Base-by-base conservation (phyloP, 1,140 invertebrate species). In the Brachystomella parvula region DNA sequence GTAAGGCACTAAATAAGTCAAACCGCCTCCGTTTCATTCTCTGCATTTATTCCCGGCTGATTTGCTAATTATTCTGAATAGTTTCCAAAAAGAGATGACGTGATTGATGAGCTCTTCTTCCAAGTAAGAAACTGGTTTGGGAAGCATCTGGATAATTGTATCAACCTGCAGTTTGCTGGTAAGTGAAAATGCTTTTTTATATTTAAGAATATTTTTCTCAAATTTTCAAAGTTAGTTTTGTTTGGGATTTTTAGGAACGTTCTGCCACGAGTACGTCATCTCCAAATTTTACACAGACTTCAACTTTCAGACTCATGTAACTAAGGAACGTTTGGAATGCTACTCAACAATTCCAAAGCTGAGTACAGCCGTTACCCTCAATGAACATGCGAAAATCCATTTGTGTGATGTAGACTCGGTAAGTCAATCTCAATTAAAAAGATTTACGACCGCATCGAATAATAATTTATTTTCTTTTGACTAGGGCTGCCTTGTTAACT, bases 121-220 rank as follows among this genome's bases (percentile, higher is more conserved):
- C 67, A 82, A 30, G 79, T 83, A 9, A 74, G 76, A 64, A 71
- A 82, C 17, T 88, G 85, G 85, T 73, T 87, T 32, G 64, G 75
- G 0, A 57, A 68, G 33, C 75, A 78, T 70, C 63, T 74, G 21
- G 72, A 79, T 17, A 78, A 85, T 73, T 70, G 79, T 33, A 75
- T 87, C 24, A 29, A 67, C 6, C 32, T 73, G 9, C 47, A 47
- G 29, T 67, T 66, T 39, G 63, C 70, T 19, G 65, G 70, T 69
- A 63, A 63, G 19, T 32, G 19, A 32, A 47, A 59, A n/a, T 61
- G 49, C n/a, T 2, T n/a, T 53, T 6, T 35, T 15, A n/a, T 21
- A 64, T 24, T 49, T 2, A 30, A 57, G 32, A 30, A 9, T 26
- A 31, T 49, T n/a, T 32, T 15, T 32, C 3, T n/a, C 9, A 19